Evolutionary conservation across 2,797 vertebrate genomes (phyloP).

Genomic region (Gymnothorax javanicus): DNA sequence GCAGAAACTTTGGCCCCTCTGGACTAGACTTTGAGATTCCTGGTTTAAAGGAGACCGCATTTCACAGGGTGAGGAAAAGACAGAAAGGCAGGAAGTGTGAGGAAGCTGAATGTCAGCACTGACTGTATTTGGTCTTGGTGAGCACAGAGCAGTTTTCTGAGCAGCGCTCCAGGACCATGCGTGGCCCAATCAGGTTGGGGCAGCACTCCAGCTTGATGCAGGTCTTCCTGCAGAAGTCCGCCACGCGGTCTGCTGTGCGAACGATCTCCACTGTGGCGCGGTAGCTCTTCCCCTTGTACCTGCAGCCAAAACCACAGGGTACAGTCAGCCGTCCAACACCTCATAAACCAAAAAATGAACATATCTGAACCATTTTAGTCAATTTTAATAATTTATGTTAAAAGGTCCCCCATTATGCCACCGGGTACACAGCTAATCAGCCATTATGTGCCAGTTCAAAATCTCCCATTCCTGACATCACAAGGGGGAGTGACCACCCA

Average conservation of each 20-base stretch:
- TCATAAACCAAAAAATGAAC: no score
- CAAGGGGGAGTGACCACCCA: no score
- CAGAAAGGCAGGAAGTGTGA: not conserved
- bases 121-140: constrained; percentile 99
- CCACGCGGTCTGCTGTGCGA: constrained; percentile 90
- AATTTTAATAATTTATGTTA: no score
- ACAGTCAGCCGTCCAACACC: not conserved
- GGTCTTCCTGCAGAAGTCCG: constrained; percentile 95
- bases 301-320: constrained; percentile 48
- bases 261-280: constrained; percentile 76
- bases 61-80: not conserved
- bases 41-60: not conserved
- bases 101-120: constrained; percentile 53
- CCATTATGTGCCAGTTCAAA: no score
- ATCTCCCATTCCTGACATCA: no score
- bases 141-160: constrained; percentile 97
- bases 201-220: constrained; percentile 97
- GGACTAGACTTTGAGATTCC: no score
- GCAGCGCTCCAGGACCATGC: constrained; percentile 94
- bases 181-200: constrained; percentile 94
- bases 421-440: no score
- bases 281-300: constrained; percentile 32
- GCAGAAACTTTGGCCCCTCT: no score
- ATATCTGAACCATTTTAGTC: no score
- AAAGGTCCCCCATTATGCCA: no score